Conservation (phyloP, 2,888 invertebrate genomes). For the Lasioglossum malachurum region DNA sequence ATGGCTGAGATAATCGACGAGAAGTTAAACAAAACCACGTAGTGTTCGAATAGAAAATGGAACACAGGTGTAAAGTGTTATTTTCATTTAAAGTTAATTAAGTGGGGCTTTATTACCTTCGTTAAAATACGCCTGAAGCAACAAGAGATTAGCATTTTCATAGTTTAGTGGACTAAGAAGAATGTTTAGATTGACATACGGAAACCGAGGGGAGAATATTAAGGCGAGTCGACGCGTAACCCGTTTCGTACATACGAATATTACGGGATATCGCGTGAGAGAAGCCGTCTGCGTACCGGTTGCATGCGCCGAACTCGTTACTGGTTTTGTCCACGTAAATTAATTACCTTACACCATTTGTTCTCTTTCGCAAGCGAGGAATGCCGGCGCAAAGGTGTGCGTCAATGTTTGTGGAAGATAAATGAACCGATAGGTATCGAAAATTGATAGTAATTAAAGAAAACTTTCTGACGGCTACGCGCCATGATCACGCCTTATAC, state of each 20-base stretch:
- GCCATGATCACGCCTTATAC: neutral
- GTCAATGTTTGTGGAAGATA: conserved; percentile 18
- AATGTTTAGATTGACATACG: conserved; percentile 22
- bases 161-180: neutral
- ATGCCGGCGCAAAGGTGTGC: conserved; percentile 19
- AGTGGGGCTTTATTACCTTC: neutral
- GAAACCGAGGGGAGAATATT: conserved; percentile 36
- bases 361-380: conserved; percentile 62
- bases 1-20: neutral
- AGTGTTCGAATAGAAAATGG: neutral
- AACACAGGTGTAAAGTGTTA: neutral
- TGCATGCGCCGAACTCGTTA: conserved; percentile 80
- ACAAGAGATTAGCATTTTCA: neutral
- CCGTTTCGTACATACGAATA: conserved; percentile 64
- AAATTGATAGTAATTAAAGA: conserved; percentile 4
- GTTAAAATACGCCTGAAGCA: neutral
- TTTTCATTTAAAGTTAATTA: neutral
- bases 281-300: conserved; percentile 57
- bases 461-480: neutral
- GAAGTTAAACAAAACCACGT: neutral
- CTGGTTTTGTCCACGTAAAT: conserved; percentile 80
- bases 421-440: neutral
- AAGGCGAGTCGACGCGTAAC: conserved; percentile 35
- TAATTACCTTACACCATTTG: conserved; percentile 75
- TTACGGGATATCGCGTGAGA: conserved; percentile 77